phyloP scores from a whole-genome alignment of 1,140 invertebrate species.

The Heterodera carotae region DNA sequence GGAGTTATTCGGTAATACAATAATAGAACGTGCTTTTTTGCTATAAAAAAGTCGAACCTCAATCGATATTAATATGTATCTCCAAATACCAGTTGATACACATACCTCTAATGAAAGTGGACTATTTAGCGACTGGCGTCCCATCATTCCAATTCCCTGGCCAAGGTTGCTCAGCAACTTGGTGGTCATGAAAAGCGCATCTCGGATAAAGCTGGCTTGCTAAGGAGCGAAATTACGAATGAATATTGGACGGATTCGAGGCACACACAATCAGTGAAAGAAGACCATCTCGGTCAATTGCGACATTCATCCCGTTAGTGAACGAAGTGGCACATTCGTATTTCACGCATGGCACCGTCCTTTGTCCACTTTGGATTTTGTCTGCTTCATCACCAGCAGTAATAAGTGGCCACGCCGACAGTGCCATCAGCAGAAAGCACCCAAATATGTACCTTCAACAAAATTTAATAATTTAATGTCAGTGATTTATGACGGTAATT shows the following conservation, averaged over 20 bases:
- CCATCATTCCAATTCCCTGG: constrained; percentile 24
- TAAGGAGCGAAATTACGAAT: constrained; percentile 11
- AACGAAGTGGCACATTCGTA: constrained; percentile 12
- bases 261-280: constrained; percentile 1
- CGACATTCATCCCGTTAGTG: not conserved
- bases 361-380: not conserved
- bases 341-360: not conserved
- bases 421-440: not conserved
- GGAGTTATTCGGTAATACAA: too few relatives aligned
- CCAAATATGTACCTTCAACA: too few relatives aligned
- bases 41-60: constrained; percentile 9
- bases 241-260: not conserved
- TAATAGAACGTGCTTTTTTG: too few relatives aligned
- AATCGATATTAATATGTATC: not conserved
- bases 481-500: too few relatives aligned
- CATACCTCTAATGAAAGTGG: constrained; percentile 34
- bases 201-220: constrained; percentile 31
- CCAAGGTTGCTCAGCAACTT: constrained; percentile 29
- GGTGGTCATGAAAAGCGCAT: constrained; percentile 35
- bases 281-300: not conserved
- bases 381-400: not conserved
- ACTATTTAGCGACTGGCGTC: constrained; percentile 35
- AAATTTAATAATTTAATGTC: too few relatives aligned
- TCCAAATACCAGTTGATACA: constrained; percentile 1
- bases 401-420: not conserved